Percentiles rank a stretch among this genome's conserved stretches.
phyloP scores from a whole-genome alignment of 1,140 invertebrate genomes.

The Callitettix versicolor region DNA sequence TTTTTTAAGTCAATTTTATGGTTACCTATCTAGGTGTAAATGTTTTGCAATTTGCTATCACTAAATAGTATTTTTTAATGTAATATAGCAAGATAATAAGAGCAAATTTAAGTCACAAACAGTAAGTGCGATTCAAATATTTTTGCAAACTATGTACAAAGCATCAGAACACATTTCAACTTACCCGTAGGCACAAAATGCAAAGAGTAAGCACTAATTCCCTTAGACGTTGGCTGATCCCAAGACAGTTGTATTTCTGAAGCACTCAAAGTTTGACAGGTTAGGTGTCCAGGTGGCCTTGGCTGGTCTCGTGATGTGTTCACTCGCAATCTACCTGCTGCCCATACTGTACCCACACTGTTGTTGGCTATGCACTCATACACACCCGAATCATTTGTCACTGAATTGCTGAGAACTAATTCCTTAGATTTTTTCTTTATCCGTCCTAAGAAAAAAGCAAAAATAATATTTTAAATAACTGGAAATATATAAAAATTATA shows the following conservation, averaged over 20 bases:
- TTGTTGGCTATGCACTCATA: slow-evolving; percentile 70
- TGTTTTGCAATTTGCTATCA: too few species aligned
- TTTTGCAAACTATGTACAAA: too few species aligned
- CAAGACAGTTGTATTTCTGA: slow-evolving; percentile 45
- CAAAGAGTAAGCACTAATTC: slow-evolving; percentile 45
- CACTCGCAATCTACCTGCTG: slow-evolving; percentile 42
- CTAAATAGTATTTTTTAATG: too few species aligned
- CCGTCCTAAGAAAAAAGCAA: slow-evolving; percentile 35
- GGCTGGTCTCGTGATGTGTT: slow-evolving; percentile 43
- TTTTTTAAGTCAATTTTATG: too few species aligned
- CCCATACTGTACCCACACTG: slow-evolving; percentile 49
- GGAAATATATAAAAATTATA: too few species aligned
- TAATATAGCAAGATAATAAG: too few species aligned
- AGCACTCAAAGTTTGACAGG: slow-evolving; percentile 41
- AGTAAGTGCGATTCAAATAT: too few species aligned
- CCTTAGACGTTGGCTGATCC: slow-evolving; percentile 34
- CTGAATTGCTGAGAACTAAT: slow-evolving; percentile 51
- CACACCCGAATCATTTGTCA: slow-evolving; percentile 54
- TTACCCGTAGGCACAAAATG: slow-evolving; percentile 48
- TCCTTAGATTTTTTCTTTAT: slow-evolving; percentile 41
- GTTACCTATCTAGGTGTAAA: too few species aligned
- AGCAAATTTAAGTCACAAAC: too few species aligned
- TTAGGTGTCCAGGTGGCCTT: slow-evolving; percentile 43
- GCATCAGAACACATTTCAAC: too few species aligned
- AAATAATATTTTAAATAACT: too few species aligned